Conservation (phyloP, 2,113 vertebrate species). For the Hippocampus barbouri region DNA sequence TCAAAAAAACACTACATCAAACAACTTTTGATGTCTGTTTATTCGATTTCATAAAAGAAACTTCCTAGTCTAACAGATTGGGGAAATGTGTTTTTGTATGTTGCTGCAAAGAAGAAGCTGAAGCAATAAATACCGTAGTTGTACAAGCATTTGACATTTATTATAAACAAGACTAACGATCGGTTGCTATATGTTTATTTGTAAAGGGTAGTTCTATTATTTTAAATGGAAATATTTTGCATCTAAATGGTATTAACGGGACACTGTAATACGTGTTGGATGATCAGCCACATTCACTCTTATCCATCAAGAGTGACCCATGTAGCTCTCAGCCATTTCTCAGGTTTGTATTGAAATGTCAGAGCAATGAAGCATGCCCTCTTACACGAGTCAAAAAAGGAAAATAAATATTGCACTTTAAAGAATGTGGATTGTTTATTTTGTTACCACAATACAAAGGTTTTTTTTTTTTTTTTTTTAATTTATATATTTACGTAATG, state of each 20-base stretch:
- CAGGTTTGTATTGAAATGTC: conserved; percentile 43
- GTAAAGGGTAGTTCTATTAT: conserved; percentile 6
- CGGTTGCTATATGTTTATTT: conserved; percentile 21
- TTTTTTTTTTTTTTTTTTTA: neutral
- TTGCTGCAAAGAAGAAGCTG: too few relatives aligned
- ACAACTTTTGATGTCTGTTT: too few relatives aligned
- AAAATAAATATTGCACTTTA: conserved; percentile 8
- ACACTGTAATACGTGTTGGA: conserved; percentile 3
- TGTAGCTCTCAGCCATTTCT: conserved; percentile 33
- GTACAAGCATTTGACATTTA: neutral
- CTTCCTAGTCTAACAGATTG: too few relatives aligned
- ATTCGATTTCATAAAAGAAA: too few relatives aligned
- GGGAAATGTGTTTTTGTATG: too few relatives aligned
- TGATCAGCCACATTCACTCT: conserved; percentile 13
- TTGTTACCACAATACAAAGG: conserved; percentile 3
- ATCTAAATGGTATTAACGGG: conserved; percentile 10
- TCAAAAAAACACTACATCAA: too few relatives aligned
- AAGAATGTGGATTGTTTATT: neutral
- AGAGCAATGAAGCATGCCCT: conserved; percentile 17
- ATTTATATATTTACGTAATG: neutral
- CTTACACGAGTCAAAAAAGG: conserved; percentile 18
- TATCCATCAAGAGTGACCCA: conserved; percentile 24
- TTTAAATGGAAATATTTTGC: conserved; percentile 22
- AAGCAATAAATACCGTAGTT: too few relatives aligned
- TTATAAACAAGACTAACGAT: conserved; percentile 12